Conservation (phyloP, 2,113 vertebrate species). For the Myrmophylax atrothorax region DNA sequence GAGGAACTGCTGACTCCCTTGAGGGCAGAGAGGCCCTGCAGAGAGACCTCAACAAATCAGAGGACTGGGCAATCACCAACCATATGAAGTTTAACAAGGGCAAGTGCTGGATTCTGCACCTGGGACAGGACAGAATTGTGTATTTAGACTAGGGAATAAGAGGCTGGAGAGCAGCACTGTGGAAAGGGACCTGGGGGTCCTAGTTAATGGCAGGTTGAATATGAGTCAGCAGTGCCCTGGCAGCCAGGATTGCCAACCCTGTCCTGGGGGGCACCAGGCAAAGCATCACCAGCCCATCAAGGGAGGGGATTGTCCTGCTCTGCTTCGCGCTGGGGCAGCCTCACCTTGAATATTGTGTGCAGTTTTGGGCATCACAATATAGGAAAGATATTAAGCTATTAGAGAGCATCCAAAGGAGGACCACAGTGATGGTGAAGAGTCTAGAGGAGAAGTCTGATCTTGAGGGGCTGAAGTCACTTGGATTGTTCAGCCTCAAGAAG, state of each 20-base stretch:
- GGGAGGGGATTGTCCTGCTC: rapidly evolving
- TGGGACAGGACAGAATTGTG: not conserved
- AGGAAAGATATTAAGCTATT: not conserved
- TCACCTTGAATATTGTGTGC: rapidly evolving
- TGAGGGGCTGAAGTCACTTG: not conserved
- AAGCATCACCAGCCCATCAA: rapidly evolving
- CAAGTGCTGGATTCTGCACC: rapidly evolving
- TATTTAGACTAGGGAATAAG: not conserved
- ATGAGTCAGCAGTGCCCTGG: not conserved
- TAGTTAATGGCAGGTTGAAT: rapidly evolving
- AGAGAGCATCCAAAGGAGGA: not conserved
- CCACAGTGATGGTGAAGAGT: not conserved
- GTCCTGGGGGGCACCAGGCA: not conserved
- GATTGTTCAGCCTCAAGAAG: not conserved
- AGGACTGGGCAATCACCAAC: too few relatives aligned
- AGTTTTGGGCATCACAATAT: not conserved
- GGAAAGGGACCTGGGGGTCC: not conserved
- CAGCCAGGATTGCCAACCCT: rapidly evolving
- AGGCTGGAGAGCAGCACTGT: not conserved
- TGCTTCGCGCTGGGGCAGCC: rapidly evolving
- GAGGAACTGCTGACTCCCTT: not conserved
- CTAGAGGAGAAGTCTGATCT: not conserved
- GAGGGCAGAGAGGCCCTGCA: not conserved
- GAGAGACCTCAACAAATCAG: not conserved
- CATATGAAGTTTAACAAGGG: not conserved